Percentiles rank a stretch among this genome's conserved stretches.
These are phyloP conservation scores for Tenodera sinensis DNA, from an alignment of 2,888 invertebrate species.

Conservation along the genomic window DNA sequence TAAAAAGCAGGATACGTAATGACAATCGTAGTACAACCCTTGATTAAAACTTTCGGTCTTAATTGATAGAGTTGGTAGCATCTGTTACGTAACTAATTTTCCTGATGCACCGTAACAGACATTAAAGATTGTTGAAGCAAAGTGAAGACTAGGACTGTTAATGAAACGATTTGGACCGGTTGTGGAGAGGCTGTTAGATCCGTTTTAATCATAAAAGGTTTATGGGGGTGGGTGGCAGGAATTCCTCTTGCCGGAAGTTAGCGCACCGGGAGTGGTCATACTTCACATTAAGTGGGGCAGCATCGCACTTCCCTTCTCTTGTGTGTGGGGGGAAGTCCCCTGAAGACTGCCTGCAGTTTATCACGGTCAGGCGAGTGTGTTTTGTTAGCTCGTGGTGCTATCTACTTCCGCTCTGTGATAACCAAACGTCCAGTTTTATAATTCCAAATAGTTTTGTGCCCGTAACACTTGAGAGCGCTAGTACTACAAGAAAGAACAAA, in stretches of 20 bases:
- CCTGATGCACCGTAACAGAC: neutral
- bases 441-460: neutral
- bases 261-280: neutral
- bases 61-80: neutral
- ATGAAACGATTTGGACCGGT: neutral
- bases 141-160: neutral
- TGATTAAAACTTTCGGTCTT: neutral
- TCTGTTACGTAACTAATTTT: neutral
- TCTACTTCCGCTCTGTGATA: neutral
- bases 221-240: neutral
- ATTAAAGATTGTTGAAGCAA: neutral
- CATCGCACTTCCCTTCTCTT: neutral
- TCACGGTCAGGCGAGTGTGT: neutral
- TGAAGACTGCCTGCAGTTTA: neutral
- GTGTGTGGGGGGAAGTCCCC: neutral
- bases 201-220: neutral
- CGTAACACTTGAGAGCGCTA: neutral
- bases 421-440: neutral
- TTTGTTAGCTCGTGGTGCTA: neutral
- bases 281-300: slow-evolving; percentile 1
- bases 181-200: neutral
- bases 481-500: no score
- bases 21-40: no score
- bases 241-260: neutral
- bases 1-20: no score